Evolutionary conservation across 2,113 vertebrate species (phyloP).

Genomic region (Nansenia antarctica): DNA sequence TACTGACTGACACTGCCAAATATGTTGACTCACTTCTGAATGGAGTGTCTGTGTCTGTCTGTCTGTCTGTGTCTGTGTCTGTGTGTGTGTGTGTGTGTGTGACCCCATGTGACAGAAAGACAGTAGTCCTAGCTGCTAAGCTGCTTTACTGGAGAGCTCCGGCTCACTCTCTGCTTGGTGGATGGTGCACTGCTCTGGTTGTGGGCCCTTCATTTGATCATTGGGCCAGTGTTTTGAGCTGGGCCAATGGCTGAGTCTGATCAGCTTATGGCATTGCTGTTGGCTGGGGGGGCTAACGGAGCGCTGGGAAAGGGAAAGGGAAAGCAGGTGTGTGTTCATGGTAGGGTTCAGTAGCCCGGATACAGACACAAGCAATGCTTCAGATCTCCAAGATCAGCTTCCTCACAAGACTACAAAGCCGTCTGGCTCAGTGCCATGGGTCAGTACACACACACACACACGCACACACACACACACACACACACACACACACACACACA

Average conservation of each 20-base stretch:
- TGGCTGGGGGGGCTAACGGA: background rate
- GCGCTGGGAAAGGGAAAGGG: conserved; percentile 9
- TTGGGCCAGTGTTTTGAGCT: conserved; percentile 34
- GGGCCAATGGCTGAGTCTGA: conserved; percentile 32
- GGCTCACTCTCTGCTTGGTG: conserved; percentile 28
- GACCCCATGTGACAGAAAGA: conserved; percentile 26
- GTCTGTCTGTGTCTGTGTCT: no score
- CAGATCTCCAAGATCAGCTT: background rate
- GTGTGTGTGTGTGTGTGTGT: conserved; percentile 30
- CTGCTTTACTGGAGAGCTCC: conserved; percentile 57
- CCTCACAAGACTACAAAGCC: conserved; percentile 19
- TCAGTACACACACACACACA: conserved; percentile 12
- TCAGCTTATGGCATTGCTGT: conserved; percentile 13
- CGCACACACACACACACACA: no score
- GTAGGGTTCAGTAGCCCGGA: conserved; percentile 5
- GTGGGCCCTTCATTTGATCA: conserved; percentile 35
- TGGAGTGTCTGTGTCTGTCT: conserved; percentile 30
- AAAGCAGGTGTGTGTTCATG: background rate
- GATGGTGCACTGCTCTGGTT: conserved; percentile 40
- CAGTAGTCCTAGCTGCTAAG: conserved; percentile 41
- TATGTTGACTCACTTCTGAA: conserved; percentile 47
- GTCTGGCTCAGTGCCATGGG: background rate
- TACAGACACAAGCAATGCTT: background rate
- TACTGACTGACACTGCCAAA: conserved; percentile 34
- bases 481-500: no score